A percentile compares a stretch with the other conserved stretches of the same genome.
Evolutionary conservation across 1,140 invertebrate genomes (phyloP).

Genomic region (Trinorchestia longiramus): DNA sequence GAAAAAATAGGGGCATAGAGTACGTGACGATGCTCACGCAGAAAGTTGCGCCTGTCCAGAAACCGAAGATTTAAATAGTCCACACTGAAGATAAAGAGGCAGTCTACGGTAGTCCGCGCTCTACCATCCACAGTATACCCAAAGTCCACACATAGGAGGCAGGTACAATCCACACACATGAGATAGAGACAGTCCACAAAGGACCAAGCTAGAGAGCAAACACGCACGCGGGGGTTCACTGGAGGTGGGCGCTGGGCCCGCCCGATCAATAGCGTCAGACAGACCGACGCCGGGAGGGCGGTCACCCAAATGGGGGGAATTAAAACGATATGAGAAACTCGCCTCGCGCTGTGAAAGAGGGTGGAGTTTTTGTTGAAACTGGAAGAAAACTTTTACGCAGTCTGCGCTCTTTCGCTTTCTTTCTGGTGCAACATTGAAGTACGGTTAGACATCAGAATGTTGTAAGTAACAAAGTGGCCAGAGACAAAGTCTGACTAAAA

Average conservation of each 20-base stretch:
- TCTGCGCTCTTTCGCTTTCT: not conserved
- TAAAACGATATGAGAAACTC: not conserved
- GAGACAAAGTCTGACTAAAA: not conserved
- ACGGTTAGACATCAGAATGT: not conserved
- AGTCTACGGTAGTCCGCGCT: not conserved
- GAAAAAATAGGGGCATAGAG: not conserved
- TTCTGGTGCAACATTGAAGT: not conserved
- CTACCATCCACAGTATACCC: not conserved
- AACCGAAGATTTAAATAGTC: too few species aligned
- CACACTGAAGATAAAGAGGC: too few species aligned
- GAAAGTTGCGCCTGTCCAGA: not conserved
- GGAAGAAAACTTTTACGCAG: not conserved
- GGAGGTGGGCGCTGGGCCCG: not conserved
- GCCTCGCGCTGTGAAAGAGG: not conserved
- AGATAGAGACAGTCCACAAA: not conserved
- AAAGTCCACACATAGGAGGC: not conserved
- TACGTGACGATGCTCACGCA: not conserved
- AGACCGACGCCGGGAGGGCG: constrained; percentile 17
- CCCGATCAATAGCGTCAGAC: constrained; percentile 32
- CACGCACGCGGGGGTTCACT: not conserved
- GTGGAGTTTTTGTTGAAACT: not conserved
- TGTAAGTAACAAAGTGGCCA: too few species aligned
- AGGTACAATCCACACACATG: not conserved
- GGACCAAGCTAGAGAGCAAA: not conserved
- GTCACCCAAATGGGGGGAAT: not conserved